Conservation (phyloP, 2,797 vertebrate genomes). For the Fistularia tabacaria region DNA sequence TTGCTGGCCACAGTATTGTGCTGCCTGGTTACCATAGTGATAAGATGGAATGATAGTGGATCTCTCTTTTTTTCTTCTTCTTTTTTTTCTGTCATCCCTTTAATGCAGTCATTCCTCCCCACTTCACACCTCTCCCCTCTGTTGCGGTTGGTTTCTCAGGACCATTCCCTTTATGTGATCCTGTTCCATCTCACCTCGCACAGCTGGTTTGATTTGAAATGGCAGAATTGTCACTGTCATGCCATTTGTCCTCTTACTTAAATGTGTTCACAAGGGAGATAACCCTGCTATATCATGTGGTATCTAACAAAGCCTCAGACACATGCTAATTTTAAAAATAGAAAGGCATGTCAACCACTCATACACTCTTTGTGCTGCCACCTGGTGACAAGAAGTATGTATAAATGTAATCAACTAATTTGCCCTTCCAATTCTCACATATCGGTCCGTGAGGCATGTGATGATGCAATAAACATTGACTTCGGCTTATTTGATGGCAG, state of each 20-base stretch:
- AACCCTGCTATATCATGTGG: conserved; percentile 48
- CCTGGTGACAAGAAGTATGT: conserved; percentile 53
- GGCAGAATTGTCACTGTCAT: conserved; percentile 9
- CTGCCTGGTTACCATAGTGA: conserved; percentile 65
- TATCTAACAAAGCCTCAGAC: conserved; percentile 63
- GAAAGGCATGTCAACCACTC: conserved; percentile 60
- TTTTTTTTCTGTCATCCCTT: conserved; percentile 25
- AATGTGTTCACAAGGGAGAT: conserved; percentile 28
- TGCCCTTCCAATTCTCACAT: too few species aligned
- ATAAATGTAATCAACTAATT: too few species aligned
- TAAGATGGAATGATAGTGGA: conserved; percentile 49
- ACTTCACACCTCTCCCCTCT: conserved; percentile 7
- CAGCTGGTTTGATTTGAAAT: conserved; percentile 10
- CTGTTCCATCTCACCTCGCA: background rate
- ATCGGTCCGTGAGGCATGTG: too few species aligned
- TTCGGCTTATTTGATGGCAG: too few species aligned
- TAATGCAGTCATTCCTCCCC: conserved; percentile 10
- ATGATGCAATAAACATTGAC: too few species aligned
- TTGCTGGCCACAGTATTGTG: conserved; percentile 46
- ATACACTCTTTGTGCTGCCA: conserved; percentile 52
- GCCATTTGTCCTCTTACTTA: conserved; percentile 17
- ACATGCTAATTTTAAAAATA: conserved; percentile 66
- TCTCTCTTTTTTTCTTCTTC: conserved; percentile 8
- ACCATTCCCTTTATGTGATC: background rate
- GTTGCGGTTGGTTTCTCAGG: conserved; percentile 2